These are phyloP conservation scores for Zaprionus obscuricornis DNA, from an alignment of 2,888 invertebrate species.

Conservation along the genomic window DNA sequence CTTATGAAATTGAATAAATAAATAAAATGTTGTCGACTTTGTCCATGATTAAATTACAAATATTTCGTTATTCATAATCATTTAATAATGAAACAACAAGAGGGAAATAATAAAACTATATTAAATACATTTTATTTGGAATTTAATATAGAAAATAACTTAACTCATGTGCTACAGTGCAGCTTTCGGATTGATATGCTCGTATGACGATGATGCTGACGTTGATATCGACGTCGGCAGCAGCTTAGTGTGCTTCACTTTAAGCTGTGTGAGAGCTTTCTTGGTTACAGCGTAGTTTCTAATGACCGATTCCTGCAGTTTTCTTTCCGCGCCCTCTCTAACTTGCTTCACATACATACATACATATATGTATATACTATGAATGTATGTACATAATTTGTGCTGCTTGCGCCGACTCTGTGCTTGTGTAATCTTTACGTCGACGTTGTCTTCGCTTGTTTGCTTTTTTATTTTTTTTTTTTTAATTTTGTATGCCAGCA, in stretches of 20 bases:
- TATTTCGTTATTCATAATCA: no score
- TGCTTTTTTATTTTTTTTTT: slow-evolving; percentile 12
- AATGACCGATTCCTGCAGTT: slow-evolving; percentile 42
- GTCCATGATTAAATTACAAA: no score
- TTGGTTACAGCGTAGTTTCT: slow-evolving; percentile 67
- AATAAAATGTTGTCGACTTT: no score
- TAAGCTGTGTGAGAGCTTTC: slow-evolving; percentile 58
- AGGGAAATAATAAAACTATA: no score
- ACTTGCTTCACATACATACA: no score
- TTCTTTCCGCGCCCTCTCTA: background rate
- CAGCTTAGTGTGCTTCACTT: slow-evolving; percentile 21
- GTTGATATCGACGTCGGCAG: slow-evolving; percentile 15
- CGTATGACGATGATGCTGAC: slow-evolving; percentile 22
- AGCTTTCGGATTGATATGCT: slow-evolving; percentile 31
- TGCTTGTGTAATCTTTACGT: slow-evolving; percentile 69
- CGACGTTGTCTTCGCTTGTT: slow-evolving; percentile 28
- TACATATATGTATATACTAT: no score
- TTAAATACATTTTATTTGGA: no score
- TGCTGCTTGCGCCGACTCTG: slow-evolving; percentile 55
- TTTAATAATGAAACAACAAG: no score
- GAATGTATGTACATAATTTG: slow-evolving; percentile 41
- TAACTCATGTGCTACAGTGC: slow-evolving; percentile 13
- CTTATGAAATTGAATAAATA: no score
- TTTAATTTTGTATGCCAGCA: slow-evolving; percentile 36
- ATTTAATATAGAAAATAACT: background rate